Conservation (phyloP, 2,113 vertebrate species). For the Lutjanus erythropterus region DNA sequence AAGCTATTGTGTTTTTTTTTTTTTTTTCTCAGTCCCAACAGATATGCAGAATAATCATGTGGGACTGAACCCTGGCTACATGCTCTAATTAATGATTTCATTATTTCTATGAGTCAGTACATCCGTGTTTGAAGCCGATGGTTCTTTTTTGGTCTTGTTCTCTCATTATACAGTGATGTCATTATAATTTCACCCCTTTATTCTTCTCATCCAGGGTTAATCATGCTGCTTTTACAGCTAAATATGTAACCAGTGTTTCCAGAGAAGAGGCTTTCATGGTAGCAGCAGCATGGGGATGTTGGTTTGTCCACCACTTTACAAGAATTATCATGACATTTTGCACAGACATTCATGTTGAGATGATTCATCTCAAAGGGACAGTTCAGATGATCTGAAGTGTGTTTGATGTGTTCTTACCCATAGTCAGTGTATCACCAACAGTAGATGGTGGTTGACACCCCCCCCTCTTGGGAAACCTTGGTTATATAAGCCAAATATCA, state of each 20-base stretch:
- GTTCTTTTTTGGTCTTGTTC: constrained; percentile 33
- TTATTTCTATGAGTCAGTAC: constrained; percentile 53
- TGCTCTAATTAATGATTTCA: constrained; percentile 65
- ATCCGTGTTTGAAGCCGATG: constrained; percentile 34
- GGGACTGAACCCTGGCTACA: constrained; percentile 30
- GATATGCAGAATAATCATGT: constrained; percentile 39
- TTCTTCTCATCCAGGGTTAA: constrained; percentile 24
- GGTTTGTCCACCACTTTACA: too few species aligned
- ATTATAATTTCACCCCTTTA: constrained; percentile 45
- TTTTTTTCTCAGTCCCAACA: constrained; percentile 45
- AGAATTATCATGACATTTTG: too few species aligned
- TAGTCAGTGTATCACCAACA: too few species aligned
- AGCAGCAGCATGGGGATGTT: too few species aligned
- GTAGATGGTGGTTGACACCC: too few species aligned
- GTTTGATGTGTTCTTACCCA: too few species aligned
- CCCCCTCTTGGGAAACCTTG: too few species aligned
- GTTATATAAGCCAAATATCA: too few species aligned
- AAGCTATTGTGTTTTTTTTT: constrained; percentile 28
- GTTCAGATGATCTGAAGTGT: too few species aligned
- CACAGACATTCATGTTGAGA: too few species aligned
- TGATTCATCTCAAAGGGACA: too few species aligned
- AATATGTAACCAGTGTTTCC: constrained; percentile 10
- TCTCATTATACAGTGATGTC: constrained; percentile 63
- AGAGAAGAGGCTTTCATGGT: background rate
- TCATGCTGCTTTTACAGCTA: background rate